These are phyloP conservation scores for Dromas ardeola DNA, from an alignment of 2,113 vertebrate species.

Conservation along the genomic window DNA sequence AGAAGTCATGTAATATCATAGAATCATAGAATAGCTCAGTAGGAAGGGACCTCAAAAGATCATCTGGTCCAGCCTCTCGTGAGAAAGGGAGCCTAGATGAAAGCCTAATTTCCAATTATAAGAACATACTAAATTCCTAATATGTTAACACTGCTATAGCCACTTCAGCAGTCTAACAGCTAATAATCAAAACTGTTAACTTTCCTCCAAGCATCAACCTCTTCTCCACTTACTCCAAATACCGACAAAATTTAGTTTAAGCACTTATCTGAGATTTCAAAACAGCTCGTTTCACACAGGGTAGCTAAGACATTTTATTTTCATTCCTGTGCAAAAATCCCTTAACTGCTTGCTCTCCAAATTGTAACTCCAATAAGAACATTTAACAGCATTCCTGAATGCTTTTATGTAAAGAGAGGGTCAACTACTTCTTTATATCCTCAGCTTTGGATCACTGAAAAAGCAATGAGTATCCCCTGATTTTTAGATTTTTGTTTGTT, in stretches of 20 bases:
- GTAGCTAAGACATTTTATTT: background rate
- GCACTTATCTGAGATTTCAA: background rate
- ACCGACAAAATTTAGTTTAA: background rate
- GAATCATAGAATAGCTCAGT: background rate
- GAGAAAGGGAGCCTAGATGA: background rate
- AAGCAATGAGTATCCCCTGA: background rate
- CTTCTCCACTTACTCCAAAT: background rate
- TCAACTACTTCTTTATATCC: background rate
- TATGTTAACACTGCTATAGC: background rate
- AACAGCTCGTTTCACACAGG: background rate
- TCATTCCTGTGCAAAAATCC: background rate
- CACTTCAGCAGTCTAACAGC: background rate
- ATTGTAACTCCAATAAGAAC: rapidly evolving
- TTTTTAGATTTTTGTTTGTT: background rate
- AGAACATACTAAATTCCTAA: background rate
- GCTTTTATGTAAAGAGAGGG: background rate
- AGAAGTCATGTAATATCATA: background rate
- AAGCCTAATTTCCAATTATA: background rate
- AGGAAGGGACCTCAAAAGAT: background rate
- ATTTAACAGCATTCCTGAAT: background rate
- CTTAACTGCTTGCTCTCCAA: background rate
- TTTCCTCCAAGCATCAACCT: background rate
- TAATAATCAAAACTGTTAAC: background rate
- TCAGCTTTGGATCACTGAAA: background rate
- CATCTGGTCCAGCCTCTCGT: background rate